Evolutionary conservation across 2,113 vertebrate species (phyloP), one percentile per base, ranked within the genome.

Genomic region (Hylia prasina): DNA sequence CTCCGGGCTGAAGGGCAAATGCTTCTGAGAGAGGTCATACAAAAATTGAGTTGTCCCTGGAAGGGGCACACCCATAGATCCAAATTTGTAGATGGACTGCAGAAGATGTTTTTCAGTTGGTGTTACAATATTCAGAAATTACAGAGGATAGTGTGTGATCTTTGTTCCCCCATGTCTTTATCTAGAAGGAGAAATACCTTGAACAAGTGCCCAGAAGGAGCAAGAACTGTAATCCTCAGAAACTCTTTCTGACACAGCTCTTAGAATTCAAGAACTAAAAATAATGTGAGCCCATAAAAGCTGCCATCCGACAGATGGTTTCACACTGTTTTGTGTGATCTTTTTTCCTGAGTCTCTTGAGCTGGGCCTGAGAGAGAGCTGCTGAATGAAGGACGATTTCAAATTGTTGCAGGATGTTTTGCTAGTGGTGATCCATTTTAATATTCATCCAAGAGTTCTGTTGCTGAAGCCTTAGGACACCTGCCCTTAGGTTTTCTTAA

Each of bases 241-340:
- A 90, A 57, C 76, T 58, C 51, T 84, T 92, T 92, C 35, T 92
- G 80, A 81, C 44, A 56, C 40, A 68, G 60, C 56, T 91, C 51
- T 93, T 87, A 30, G 87, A 84, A 68, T 86, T 91, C 50, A 81
- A 71, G 72, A 87, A 71, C 89, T 93, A 92, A 96, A 96, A 94
- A 94, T 96, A 96, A 78, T 53, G 56, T 72, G 68, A 51, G 50
- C 33, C 31, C 17, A 48, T 80, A 56, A 64, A 92, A 81, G 69
- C 93, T 94, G 93, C 72, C 87, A 71, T 81, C 80, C 57, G 69
- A 94, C 89, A 96, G 95, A 94, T 95, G 94, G 89, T 68, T 92
- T 94, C 95, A 81, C 64, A 31, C 80, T 84, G 77, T 27, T 75
- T 75, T 91, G 83, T 92, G 76, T 75, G 71, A 15, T 84, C 76